Evolutionary conservation across 2,888 invertebrate species (phyloP).

Genomic region (Taphrorychus bicolor): DNA sequence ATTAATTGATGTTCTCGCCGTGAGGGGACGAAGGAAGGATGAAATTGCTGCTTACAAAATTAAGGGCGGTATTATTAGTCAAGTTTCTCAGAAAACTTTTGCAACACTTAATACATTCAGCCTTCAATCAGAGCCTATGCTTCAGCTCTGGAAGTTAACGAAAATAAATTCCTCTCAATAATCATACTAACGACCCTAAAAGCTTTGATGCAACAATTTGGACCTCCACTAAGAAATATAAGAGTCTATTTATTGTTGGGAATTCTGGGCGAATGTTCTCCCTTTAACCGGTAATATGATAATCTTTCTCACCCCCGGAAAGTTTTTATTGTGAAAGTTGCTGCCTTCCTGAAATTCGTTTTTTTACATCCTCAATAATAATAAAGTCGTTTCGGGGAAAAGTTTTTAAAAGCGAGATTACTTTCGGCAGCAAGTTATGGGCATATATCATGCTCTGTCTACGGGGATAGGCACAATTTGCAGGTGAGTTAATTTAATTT

Average conservation of each 20-base stretch:
- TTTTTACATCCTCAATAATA: conserved; percentile 17
- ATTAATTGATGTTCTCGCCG: conserved; percentile 22
- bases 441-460: not conserved
- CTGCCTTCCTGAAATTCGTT: conserved; percentile 14
- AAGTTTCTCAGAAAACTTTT: not conserved
- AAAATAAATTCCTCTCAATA: not conserved
- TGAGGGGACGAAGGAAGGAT: conserved; percentile 6
- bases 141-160: not conserved
- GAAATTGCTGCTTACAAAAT: conserved; percentile 13
- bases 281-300: conserved; percentile 12
- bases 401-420: conserved; percentile 8
- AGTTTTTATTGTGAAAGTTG: conserved; percentile 17
- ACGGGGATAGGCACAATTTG: too few relatives aligned
- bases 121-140: not conserved
- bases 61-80: not conserved
- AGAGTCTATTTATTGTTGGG: not conserved
- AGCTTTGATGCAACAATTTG: not conserved
- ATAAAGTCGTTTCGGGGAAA: conserved; percentile 14
- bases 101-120: not conserved
- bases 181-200: not conserved
- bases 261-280: not conserved
- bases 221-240: not conserved
- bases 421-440: not conserved
- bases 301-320: conserved; percentile 11
- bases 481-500: too few relatives aligned